Conservation (phyloP, 64 coral and sea anemone species). For the Pachyseris speciosa region DNA sequence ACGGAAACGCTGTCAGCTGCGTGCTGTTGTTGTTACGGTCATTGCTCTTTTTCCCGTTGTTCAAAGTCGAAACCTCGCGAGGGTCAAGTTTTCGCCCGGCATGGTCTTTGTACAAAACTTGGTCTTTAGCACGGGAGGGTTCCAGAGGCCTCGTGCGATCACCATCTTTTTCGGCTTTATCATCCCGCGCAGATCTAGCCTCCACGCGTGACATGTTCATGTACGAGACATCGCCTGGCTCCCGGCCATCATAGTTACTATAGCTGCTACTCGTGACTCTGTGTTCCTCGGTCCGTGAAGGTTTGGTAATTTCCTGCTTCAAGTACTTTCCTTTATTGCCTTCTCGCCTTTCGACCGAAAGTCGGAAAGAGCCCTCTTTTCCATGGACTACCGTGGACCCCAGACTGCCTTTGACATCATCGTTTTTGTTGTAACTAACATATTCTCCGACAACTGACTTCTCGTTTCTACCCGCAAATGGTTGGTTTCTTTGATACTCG, state of each 20-base stretch:
- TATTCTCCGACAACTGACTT: conserved; percentile 88
- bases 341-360: conserved; percentile 23
- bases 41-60: conserved; percentile 60
- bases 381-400: neutral
- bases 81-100: neutral
- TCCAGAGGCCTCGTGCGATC: conserved; percentile 2
- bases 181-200: neutral
- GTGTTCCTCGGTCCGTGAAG: neutral
- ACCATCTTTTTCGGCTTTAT: neutral
- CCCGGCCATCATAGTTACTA: conserved; percentile 10
- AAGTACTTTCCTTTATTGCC: conserved; percentile 5
- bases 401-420: conserved; percentile 65
- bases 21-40: conserved; percentile 84
- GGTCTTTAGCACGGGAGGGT: neutral
- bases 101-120: neutral
- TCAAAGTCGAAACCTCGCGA: conserved; percentile 2
- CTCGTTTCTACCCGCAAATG: conserved; percentile 62
- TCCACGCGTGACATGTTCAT: neutral
- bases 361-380: conserved; percentile 14
- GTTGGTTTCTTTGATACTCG: conserved; percentile 32
- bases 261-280: neutral
- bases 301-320: neutral
- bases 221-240: neutral
- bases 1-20: conserved; percentile 9
- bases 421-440: conserved; percentile 75